Evolutionary conservation across 2,113 vertebrate genomes (phyloP).

Genomic region (Mellivora capensis): DNA sequence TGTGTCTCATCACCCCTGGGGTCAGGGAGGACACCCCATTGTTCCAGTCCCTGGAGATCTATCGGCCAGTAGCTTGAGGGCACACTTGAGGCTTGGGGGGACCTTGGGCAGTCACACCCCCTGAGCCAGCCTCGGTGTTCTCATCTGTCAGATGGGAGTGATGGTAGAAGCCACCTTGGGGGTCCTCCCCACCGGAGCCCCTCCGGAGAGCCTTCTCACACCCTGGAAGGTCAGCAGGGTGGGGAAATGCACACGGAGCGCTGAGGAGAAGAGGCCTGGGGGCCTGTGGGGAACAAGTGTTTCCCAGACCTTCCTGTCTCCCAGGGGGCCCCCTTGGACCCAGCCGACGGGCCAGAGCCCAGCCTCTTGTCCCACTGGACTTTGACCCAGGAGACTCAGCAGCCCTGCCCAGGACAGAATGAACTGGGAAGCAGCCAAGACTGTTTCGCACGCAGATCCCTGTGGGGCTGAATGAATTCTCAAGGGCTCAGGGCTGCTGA

Average conservation of each 20-base stretch:
- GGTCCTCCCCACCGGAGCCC: neutral
- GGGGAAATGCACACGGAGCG: neutral
- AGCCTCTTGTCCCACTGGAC: too few relatives aligned
- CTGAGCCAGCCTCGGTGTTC: neutral
- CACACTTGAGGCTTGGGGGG: neutral
- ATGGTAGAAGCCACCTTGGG: accelerated
- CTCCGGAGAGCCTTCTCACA: neutral
- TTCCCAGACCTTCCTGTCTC: neutral
- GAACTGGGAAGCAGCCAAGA: neutral
- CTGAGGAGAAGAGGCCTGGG: neutral
- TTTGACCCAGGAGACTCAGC: neutral
- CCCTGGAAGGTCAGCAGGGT: neutral
- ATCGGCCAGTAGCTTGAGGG: neutral
- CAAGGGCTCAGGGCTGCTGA: neutral
- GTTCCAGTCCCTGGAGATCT: neutral
- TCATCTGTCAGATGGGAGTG: neutral
- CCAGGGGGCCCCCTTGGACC: neutral
- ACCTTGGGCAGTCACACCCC: neutral
- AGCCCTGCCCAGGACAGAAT: neutral
- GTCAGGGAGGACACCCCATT: neutral
- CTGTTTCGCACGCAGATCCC: neutral
- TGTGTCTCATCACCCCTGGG: neutral
- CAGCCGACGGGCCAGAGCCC: neutral
- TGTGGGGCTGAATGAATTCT: neutral
- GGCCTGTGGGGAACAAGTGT: neutral